phyloP scores from a whole-genome alignment of 1,140 invertebrate species.

The Araneus ventricosus region DNA sequence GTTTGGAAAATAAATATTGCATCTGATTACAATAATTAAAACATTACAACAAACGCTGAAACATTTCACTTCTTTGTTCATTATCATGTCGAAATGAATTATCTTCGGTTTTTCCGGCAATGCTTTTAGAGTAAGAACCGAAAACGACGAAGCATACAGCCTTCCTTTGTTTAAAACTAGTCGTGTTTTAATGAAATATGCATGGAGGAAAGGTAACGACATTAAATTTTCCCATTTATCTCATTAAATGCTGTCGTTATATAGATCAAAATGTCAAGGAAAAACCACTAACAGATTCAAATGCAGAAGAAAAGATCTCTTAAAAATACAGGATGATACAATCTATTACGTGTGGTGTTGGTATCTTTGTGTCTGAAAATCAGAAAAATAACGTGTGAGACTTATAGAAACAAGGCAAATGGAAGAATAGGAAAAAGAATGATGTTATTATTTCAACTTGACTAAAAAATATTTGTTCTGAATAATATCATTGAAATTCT shows the following conservation, averaged over 20 bases:
- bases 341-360: neutral
- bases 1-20: neutral
- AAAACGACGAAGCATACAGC: neutral
- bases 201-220: neutral
- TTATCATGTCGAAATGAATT: slow-evolving; percentile 25
- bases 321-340: neutral
- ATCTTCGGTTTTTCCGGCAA: neutral
- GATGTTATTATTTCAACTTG: no score
- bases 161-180: slow-evolving; percentile 2
- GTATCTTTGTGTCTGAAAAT: neutral
- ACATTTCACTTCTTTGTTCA: neutral
- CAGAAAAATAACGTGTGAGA: no score
- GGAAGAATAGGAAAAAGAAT: no score
- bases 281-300: neutral
- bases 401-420: no score
- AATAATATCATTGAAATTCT: no score
- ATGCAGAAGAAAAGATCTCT: neutral
- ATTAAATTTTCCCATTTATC: slow-evolving; percentile 38
- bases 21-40: slow-evolving; percentile 25
- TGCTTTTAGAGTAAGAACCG: neutral
- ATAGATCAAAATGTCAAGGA: slow-evolving; percentile 21
- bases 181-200: slow-evolving; percentile 33
- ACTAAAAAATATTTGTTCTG: no score
- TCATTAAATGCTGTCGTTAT: neutral
- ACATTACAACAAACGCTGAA: neutral